A percentile compares a stretch with the other conserved stretches of the same genome.
phyloP scores from a whole-genome alignment of 1,140 invertebrate species.

The Danaus melanippus region DNA sequence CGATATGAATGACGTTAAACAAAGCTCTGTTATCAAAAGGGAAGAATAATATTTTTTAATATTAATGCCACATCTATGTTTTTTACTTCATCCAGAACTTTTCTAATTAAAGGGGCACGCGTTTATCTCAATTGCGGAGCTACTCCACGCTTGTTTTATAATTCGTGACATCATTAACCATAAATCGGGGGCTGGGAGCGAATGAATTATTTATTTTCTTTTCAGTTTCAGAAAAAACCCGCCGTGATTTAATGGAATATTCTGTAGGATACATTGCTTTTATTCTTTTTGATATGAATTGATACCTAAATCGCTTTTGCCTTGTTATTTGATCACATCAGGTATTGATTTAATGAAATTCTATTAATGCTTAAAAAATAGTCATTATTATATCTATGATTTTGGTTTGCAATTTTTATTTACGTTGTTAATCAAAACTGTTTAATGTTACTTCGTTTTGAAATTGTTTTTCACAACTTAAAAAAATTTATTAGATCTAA shows the following conservation, averaged over 20 bases:
- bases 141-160: constrained; percentile 27
- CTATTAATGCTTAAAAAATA: neutral
- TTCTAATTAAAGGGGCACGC: constrained; percentile 43
- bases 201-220: constrained; percentile 18
- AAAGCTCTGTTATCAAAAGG: too few relatives aligned
- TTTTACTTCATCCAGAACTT: constrained; percentile 21
- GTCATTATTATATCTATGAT: neutral
- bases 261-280: neutral
- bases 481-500: too few relatives aligned
- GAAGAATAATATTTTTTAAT: neutral
- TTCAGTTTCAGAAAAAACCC: neutral
- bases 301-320: neutral
- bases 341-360: too few relatives aligned
- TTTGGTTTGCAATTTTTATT: neutral
- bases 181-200: constrained; percentile 13
- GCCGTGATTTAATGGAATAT: neutral
- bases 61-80: constrained; percentile 13
- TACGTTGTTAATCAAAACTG: too few relatives aligned
- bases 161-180: constrained; percentile 30
- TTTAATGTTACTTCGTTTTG: too few relatives aligned
- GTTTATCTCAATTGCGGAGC: constrained; percentile 47
- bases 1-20: too few relatives aligned
- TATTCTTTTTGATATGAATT: neutral
- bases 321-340: neutral
- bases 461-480: too few relatives aligned